phyloP scores from a whole-genome alignment of 2,888 invertebrate genomes.

The Theristus sp. region DNA sequence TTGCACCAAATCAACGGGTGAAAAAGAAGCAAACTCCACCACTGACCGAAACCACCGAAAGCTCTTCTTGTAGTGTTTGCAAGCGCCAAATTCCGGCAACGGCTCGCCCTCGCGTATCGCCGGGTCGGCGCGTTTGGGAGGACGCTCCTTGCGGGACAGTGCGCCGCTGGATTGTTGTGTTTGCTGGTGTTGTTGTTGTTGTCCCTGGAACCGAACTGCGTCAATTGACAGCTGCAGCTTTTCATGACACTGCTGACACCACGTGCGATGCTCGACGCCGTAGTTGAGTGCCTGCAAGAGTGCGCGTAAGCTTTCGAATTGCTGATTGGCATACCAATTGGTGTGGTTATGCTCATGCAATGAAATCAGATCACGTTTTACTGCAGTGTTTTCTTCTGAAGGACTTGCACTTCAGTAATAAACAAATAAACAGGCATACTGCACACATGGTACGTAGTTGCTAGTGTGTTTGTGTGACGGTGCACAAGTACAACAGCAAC shows the following conservation, averaged over 20 bases:
- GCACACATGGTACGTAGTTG: too few species aligned
- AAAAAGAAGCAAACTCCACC: background rate
- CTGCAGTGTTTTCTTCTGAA: too few species aligned
- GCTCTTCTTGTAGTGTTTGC: conserved; percentile 37
- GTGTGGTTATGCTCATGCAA: background rate
- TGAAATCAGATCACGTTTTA: too few species aligned
- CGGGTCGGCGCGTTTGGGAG: conserved; percentile 25
- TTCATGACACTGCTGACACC: conserved; percentile 31
- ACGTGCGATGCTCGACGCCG: conserved; percentile 26
- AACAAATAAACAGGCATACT: too few species aligned
- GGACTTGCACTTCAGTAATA: too few species aligned
- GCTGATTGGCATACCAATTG: background rate
- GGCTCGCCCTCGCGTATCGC: conserved; percentile 32
- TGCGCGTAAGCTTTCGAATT: background rate
- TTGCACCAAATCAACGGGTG: background rate
- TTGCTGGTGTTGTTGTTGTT: background rate
- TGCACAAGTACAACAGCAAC: too few species aligned
- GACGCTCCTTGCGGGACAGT: background rate
- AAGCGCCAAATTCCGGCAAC: conserved; percentile 33
- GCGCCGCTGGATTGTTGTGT: conserved; percentile 5
- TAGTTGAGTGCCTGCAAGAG: conserved; percentile 26
- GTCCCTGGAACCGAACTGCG: conserved; percentile 12
- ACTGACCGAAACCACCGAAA: conserved; percentile 34
- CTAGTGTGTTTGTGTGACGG: too few species aligned
- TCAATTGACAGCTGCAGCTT: conserved; percentile 29